Conservation (phyloP, 2,797 vertebrate species). For the Pampus argenteus region DNA sequence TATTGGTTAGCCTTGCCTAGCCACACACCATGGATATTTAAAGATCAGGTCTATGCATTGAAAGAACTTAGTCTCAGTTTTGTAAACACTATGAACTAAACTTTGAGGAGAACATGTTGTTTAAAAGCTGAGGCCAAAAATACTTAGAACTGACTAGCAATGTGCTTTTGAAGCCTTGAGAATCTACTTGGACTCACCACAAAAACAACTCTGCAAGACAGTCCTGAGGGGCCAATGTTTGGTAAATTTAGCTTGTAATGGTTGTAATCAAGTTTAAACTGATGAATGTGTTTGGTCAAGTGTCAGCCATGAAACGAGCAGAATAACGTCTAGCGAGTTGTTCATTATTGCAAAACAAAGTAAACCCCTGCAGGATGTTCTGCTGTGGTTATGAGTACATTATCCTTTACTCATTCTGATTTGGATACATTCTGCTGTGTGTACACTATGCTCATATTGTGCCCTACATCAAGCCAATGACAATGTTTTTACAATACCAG, state of each 20-base stretch:
- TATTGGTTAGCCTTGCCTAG: neutral
- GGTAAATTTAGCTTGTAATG: neutral
- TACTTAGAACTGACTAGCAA: neutral
- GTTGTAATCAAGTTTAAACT: neutral
- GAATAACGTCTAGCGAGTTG: neutral
- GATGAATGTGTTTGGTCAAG: neutral
- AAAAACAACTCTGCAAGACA: too few relatives aligned
- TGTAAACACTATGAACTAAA: conserved; percentile 8
- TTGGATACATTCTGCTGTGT: conserved; percentile 32
- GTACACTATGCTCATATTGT: conserved; percentile 43
- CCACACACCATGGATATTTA: neutral
- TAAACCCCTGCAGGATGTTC: neutral
- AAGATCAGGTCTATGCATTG: neutral
- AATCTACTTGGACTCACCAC: neutral
- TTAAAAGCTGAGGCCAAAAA: neutral
- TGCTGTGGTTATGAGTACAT: conserved; percentile 16
- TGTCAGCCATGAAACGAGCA: neutral
- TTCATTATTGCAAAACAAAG: neutral
- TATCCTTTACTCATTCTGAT: conserved; percentile 19
- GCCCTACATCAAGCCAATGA: conserved; percentile 34
- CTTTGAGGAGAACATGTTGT: neutral
- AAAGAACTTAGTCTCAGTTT: neutral
- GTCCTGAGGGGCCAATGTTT: neutral
- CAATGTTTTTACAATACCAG: conserved; percentile 68
- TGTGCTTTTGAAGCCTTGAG: neutral